These are phyloP conservation scores for Paelopatides confundens DNA, from an alignment of 53 echinoderm and acorn worm species.

Conservation along the genomic window DNA sequence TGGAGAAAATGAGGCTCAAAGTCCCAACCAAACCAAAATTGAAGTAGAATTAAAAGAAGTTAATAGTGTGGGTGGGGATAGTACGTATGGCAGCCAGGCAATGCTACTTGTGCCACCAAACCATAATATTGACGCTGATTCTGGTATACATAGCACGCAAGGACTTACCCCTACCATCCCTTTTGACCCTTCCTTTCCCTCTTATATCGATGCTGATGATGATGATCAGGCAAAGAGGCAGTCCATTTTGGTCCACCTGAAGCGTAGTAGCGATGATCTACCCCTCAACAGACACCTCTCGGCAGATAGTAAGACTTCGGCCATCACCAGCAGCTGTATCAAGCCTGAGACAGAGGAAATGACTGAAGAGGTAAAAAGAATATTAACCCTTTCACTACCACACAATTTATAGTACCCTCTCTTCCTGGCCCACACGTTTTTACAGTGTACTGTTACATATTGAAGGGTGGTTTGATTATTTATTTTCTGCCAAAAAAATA, in stretches of 20 bases:
- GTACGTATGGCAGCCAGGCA: constrained; percentile 80
- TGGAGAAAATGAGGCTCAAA: background rate
- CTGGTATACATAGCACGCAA: constrained; percentile 95
- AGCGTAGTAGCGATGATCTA: constrained; percentile 21
- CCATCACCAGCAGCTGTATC: background rate
- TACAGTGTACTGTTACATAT: too few species aligned
- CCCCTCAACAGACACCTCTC: constrained; percentile 3
- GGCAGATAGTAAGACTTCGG: constrained; percentile 11
- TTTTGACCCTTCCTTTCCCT: constrained; percentile 65
- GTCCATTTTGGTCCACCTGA: constrained; percentile 63
- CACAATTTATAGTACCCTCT: too few species aligned
- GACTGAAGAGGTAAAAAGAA: constrained; percentile 13
- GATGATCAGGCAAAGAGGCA: constrained; percentile 75
- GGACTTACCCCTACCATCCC: constrained; percentile 86
- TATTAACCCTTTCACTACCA: too few species aligned
- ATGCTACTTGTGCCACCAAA: constrained; percentile 66
- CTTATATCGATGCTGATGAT: constrained; percentile 59
- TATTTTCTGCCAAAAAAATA: too few species aligned
- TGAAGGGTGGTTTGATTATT: too few species aligned
- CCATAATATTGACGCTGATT: constrained; percentile 77
- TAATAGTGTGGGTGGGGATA: constrained; percentile 82
- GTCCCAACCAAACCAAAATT: background rate
- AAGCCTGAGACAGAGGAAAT: background rate
- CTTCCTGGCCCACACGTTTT: too few species aligned
- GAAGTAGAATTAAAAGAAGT: constrained; percentile 54